Evolutionary conservation across 2,888 invertebrate genomes (phyloP).

Genomic region (Platypus cylindrus): DNA sequence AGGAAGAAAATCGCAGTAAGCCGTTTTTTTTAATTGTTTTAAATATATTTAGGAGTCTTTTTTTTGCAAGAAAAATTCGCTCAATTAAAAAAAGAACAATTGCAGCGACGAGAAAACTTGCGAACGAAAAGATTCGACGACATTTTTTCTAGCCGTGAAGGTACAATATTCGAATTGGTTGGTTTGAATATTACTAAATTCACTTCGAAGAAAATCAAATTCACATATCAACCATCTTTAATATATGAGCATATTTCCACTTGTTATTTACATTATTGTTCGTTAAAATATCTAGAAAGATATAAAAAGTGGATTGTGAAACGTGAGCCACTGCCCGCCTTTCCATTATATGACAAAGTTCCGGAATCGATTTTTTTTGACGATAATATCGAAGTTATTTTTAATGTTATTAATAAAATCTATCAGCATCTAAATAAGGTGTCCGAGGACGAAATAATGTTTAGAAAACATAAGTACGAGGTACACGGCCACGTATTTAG

Average conservation of each 20-base stretch:
- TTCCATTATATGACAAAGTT: conserved; percentile 13
- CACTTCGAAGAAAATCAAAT: conserved; percentile 19
- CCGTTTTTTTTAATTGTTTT: too few species aligned
- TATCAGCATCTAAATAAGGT: conserved; percentile 17
- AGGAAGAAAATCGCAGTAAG: too few species aligned
- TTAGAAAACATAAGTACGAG: conserved; percentile 16
- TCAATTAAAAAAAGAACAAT: too few species aligned
- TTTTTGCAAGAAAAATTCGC: too few species aligned
- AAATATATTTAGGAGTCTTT: too few species aligned
- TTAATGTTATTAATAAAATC: conserved; percentile 12
- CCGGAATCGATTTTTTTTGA: conserved; percentile 11
- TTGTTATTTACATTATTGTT: conserved; percentile 17
- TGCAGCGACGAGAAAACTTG: too few species aligned
- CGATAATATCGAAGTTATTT: conserved; percentile 14
- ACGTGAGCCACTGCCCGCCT: conserved; percentile 20
- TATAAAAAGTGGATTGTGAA: conserved; percentile 20
- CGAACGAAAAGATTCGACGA: too few species aligned
- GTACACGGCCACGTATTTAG: conserved; percentile 12
- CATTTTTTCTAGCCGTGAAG: too few species aligned
- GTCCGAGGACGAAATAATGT: conserved; percentile 18
- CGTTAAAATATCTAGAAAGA: conserved; percentile 15
- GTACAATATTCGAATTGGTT: conserved; percentile 14
- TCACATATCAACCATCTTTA: conserved; percentile 18
- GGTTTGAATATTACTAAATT: conserved; percentile 19
- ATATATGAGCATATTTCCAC: conserved; percentile 15